These are phyloP conservation scores for Hymenochirus boettgeri DNA, from an alignment of 2,113 vertebrate genomes.

Conservation along the genomic window DNA sequence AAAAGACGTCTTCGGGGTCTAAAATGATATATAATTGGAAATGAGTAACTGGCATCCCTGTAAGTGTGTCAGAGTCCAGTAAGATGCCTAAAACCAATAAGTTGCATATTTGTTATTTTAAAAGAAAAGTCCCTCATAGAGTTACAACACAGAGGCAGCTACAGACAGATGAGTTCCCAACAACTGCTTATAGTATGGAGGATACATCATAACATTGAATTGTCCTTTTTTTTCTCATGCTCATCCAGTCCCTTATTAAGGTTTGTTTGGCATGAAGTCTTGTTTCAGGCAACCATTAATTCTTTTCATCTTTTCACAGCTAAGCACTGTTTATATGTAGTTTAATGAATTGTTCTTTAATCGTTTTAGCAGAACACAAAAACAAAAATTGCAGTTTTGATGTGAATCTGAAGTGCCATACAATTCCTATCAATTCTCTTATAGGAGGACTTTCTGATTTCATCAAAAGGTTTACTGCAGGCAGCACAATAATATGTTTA, in stretches of 20 bases:
- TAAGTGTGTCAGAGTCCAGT: constrained; percentile 31
- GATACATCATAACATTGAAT: background rate
- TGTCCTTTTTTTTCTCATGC: background rate
- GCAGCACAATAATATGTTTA: constrained; percentile 5
- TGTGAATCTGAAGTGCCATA: constrained; percentile 21
- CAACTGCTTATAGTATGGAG: background rate
- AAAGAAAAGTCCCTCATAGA: constrained; percentile 35
- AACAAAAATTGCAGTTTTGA: background rate
- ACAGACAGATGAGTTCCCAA: constrained; percentile 14
- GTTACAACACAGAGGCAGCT: constrained; percentile 32
- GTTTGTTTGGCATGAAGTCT: constrained; percentile 29
- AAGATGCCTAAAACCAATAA: constrained; percentile 22
- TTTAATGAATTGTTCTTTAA: too few species aligned
- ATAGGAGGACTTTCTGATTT: background rate
- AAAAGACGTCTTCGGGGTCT: background rate
- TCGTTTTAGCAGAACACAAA: constrained; percentile 14
- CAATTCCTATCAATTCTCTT: constrained; percentile 2
- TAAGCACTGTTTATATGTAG: constrained; percentile 8
- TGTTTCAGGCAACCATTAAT: background rate
- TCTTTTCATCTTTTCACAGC: background rate
- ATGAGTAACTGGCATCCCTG: constrained; percentile 18
- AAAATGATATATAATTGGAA: constrained; percentile 19
- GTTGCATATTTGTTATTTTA: constrained; percentile 38
- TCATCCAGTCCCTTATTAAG: constrained; percentile 19
- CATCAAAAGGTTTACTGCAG: constrained; percentile 23